These are phyloP conservation scores for Cerceris rybyensis DNA, from an alignment of 2,888 invertebrate genomes.

Conservation along the genomic window DNA sequence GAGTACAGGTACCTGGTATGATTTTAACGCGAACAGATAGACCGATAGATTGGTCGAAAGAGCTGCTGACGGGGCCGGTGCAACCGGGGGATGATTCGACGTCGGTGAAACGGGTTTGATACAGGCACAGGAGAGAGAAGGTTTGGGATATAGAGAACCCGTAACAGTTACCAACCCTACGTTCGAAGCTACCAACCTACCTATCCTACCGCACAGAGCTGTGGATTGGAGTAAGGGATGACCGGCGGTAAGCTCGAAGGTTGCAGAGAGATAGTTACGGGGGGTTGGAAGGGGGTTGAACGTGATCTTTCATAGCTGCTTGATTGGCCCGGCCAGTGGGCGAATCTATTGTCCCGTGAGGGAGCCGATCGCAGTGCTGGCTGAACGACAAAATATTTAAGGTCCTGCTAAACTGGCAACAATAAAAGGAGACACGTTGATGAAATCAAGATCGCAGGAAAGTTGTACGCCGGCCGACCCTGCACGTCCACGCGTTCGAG, in stretches of 20 bases:
- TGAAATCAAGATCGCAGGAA: constrained; percentile 79
- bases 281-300: constrained; percentile 70
- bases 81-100: constrained; percentile 33
- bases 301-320: constrained; percentile 81
- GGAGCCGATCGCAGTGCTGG: background rate
- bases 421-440: constrained; percentile 81
- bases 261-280: constrained; percentile 61
- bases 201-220: constrained; percentile 41
- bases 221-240: constrained; percentile 57
- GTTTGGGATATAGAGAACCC: constrained; percentile 55
- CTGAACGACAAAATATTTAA: constrained; percentile 78
- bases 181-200: constrained; percentile 43
- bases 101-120: constrained; percentile 53
- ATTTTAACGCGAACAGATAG: constrained; percentile 58
- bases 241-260: constrained; percentile 66
- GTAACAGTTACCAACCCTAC: constrained; percentile 61
- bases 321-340: constrained; percentile 76
- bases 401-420: constrained; percentile 75
- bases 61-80: constrained; percentile 59
- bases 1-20: constrained; percentile 44
- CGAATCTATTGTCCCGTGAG: constrained; percentile 74
- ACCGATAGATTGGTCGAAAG: constrained; percentile 48
- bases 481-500: constrained; percentile 64
- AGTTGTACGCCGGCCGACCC: constrained; percentile 69
- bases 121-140: constrained; percentile 32